phyloP scores from a whole-genome alignment of 92 coral and sea anemone species.

The Porites evermanni region DNA sequence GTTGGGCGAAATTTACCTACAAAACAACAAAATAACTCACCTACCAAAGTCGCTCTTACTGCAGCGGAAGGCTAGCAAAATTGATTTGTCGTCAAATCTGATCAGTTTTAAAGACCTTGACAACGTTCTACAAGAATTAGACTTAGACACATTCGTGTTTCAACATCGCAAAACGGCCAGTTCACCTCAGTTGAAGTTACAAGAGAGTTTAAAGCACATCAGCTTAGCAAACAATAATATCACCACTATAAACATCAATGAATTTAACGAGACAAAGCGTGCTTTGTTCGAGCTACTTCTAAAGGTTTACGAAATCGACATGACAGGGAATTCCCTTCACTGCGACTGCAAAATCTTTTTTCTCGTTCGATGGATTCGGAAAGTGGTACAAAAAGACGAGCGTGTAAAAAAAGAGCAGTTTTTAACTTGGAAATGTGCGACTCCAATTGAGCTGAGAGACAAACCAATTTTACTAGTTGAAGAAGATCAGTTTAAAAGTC shows the following conservation, averaged over 20 bases:
- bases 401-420: slow-evolving; percentile 36
- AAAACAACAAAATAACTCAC: slow-evolving; percentile 50
- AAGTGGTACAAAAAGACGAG: slow-evolving; percentile 6
- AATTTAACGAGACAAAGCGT: slow-evolving; percentile 33
- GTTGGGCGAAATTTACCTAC: slow-evolving; percentile 38
- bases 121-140: slow-evolving; percentile 45
- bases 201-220: slow-evolving; percentile 22
- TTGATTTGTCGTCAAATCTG: slow-evolving; percentile 55
- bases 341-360: slow-evolving; percentile 67
- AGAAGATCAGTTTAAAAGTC: slow-evolving; percentile 53
- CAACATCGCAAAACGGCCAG: slow-evolving; percentile 54
- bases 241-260: slow-evolving; percentile 40
- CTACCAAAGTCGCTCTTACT: slow-evolving; percentile 58
- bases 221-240: slow-evolving; percentile 64
- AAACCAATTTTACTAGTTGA: slow-evolving; percentile 35
- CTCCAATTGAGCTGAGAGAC: slow-evolving; percentile 54
- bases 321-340: slow-evolving; percentile 67
- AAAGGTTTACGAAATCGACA: slow-evolving; percentile 53
- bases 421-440: slow-evolving; percentile 75
- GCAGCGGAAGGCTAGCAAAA: slow-evolving; percentile 21
- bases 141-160: slow-evolving; percentile 12
- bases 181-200: slow-evolving; percentile 18
- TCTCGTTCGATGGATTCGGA: slow-evolving; percentile 34
- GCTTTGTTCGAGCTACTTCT: slow-evolving; percentile 47
- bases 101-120: slow-evolving; percentile 44